Percentiles rank a stretch among this genome's conserved stretches.
Conservation (phyloP, 2,113 vertebrate species). For the Menidia beryllina region DNA sequence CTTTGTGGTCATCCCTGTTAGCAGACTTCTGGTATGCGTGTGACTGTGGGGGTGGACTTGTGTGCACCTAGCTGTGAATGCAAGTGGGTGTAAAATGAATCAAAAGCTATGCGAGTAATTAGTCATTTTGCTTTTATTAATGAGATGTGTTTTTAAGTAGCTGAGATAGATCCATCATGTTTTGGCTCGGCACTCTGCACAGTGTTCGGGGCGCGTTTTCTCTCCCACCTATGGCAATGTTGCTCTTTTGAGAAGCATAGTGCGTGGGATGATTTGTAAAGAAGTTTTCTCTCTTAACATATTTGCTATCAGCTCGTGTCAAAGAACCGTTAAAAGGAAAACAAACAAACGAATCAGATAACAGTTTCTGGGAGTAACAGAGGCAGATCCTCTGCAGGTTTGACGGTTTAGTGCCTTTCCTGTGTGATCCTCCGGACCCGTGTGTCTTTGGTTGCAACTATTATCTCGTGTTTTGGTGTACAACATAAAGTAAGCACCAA, state of each 20-base stretch:
- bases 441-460: too few species aligned
- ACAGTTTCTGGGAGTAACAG: too few species aligned
- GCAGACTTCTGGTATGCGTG: constrained; percentile 15
- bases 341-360: constrained; percentile 1
- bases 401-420: neutral
- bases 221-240: constrained; percentile 56
- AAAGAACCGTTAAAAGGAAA: neutral
- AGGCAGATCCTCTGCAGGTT: neutral
- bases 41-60: constrained; percentile 31
- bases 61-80: constrained; percentile 26
- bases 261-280: constrained; percentile 51
- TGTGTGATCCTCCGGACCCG: too few species aligned
- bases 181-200: constrained; percentile 45
- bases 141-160: constrained; percentile 66
- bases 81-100: constrained; percentile 56
- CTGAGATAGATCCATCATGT: constrained; percentile 60
- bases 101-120: constrained; percentile 53
- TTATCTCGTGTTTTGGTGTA: neutral
- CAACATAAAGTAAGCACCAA: neutral
- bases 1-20: constrained; percentile 45
- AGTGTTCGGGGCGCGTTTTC: constrained; percentile 48
- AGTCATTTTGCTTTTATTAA: constrained; percentile 60
- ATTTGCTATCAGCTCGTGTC: constrained; percentile 24
- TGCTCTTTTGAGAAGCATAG: constrained; percentile 52
- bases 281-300: constrained; percentile 24